Conservation (phyloP, 2,797 vertebrate genomes). For the Microcaecilia unicolor region DNA sequence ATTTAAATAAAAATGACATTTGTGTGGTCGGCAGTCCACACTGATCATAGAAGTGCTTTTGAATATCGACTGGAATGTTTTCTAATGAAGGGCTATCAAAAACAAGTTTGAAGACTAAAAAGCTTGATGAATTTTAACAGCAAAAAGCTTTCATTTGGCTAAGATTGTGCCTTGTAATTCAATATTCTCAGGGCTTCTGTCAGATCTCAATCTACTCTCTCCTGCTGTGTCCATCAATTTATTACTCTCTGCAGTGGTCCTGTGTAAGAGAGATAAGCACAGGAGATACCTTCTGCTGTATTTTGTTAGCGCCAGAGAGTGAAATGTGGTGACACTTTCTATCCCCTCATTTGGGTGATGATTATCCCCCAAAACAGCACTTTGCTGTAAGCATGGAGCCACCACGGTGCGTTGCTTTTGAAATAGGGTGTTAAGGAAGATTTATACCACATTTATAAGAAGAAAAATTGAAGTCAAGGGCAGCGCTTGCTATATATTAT, state of each 20-base stretch:
- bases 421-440: constrained; percentile 5
- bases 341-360: constrained; percentile 10
- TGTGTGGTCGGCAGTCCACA: too few species aligned
- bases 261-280: constrained; percentile 34
- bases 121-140: constrained; percentile 5
- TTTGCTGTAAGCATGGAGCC: background rate
- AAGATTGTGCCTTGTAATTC: background rate
- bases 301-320: background rate
- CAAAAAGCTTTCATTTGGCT: background rate
- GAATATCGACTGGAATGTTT: too few species aligned
- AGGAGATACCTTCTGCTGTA: constrained; percentile 12
- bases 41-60: too few species aligned
- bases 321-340: constrained; percentile 1
- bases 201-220: constrained; percentile 1
- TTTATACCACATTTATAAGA: background rate
- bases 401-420: background rate
- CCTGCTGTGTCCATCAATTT: constrained; percentile 4
- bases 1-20: too few species aligned
- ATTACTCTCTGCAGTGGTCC: constrained; percentile 10
- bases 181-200: constrained; percentile 1
- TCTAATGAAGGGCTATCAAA: too few species aligned
- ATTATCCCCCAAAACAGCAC: background rate
- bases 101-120: constrained; percentile 3
- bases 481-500: background rate
- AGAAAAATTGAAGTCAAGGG: background rate